phyloP scores from a whole-genome alignment of 2,797 vertebrate species.

The Malurus splendens region DNA sequence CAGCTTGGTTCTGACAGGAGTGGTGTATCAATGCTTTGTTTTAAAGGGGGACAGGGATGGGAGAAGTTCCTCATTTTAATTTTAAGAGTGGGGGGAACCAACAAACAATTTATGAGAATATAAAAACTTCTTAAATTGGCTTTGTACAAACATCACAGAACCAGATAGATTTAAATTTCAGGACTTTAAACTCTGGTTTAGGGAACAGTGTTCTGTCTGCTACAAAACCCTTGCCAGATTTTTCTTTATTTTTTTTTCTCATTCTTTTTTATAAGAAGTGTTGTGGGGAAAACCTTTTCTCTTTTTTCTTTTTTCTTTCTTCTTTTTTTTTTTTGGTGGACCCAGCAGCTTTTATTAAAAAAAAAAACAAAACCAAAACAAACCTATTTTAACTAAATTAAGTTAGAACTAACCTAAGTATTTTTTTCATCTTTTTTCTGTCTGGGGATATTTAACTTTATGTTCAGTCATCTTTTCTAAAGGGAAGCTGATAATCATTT shows the following conservation, averaged over 20 bases:
- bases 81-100: background rate
- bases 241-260: background rate
- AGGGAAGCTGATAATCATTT: background rate
- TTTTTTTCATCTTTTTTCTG: background rate
- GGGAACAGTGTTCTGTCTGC: background rate
- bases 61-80: background rate
- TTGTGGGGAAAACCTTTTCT: background rate
- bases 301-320: background rate
- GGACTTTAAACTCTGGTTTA: background rate
- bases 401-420: background rate
- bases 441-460: background rate
- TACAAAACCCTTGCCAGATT: background rate
- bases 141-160: background rate
- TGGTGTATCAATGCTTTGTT: background rate
- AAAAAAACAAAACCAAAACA: background rate
- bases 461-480: background rate
- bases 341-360: background rate
- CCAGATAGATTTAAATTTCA: background rate
- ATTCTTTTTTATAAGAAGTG: background rate
- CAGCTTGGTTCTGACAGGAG: background rate
- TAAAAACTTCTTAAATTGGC: background rate
- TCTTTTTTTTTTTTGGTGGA: background rate
- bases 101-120: background rate
- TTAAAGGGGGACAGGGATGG: fast-evolving
- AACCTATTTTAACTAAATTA: background rate